Conservation (phyloP, 2,113 vertebrate species). For the Podarcis raffonei region DNA sequence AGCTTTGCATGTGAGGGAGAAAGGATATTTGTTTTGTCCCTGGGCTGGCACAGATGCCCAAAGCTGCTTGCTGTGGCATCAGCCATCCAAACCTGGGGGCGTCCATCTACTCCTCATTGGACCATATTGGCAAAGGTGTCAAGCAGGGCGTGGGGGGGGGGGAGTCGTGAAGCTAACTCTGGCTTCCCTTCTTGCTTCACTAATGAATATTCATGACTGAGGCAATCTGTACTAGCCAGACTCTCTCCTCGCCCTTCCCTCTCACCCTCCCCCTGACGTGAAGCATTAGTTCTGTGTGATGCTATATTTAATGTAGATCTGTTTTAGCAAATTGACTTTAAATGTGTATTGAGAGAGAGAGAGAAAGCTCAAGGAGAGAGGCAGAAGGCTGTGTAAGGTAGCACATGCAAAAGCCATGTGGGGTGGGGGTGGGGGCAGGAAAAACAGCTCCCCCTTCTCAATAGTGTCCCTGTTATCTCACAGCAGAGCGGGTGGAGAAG, state of each 20-base stretch:
- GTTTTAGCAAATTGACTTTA: slow-evolving; percentile 14
- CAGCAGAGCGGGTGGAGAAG: background rate
- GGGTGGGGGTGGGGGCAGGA: background rate
- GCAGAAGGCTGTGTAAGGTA: background rate
- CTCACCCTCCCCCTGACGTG: background rate
- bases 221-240: slow-evolving; percentile 72
- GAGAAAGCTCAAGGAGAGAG: background rate
- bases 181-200: slow-evolving; percentile 51
- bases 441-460: background rate
- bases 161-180: slow-evolving; percentile 70
- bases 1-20: background rate
- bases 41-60: background rate
- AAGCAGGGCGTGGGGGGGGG: slow-evolving; percentile 66
- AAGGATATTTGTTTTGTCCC: background rate
- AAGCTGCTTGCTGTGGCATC: slow-evolving; percentile 20
- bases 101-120: slow-evolving; percentile 55
- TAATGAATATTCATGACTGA: slow-evolving; percentile 74
- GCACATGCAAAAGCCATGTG: background rate
- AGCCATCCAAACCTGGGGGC: slow-evolving; percentile 51
- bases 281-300: slow-evolving; percentile 7
- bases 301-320: background rate
- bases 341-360: slow-evolving; percentile 7
- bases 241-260: slow-evolving; percentile 50
- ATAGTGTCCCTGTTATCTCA: background rate
- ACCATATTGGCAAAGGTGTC: slow-evolving; percentile 67